Percentiles rank a stretch among this genome's conserved stretches.
These are phyloP conservation scores for Pedetes capensis DNA, from an alignment of 2,113 vertebrate genomes.

Conservation along the genomic window DNA sequence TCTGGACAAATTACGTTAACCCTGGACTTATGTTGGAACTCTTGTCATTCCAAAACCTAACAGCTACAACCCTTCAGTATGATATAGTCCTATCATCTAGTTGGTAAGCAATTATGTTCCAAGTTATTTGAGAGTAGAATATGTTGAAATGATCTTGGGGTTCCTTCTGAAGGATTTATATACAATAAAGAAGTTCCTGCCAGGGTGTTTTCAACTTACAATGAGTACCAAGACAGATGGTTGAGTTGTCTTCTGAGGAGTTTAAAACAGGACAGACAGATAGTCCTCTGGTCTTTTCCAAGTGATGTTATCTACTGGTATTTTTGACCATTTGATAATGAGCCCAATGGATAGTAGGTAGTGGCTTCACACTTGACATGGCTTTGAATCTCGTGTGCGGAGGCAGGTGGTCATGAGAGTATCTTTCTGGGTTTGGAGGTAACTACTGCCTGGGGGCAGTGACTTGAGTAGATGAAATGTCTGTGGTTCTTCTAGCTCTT, in stretches of 20 bases:
- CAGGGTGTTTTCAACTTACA: conserved; percentile 7
- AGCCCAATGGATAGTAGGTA: not conserved
- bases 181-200: conserved; percentile 43
- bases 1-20: no score
- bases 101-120: conserved; percentile 34
- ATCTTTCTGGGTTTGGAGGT: not conserved
- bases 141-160: conserved; percentile 28
- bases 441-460: not conserved
- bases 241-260: conserved; percentile 50
- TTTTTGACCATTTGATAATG: conserved; percentile 1
- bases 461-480: not conserved
- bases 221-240: conserved; percentile 61
- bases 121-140: conserved; percentile 56
- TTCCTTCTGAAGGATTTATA: conserved; percentile 41
- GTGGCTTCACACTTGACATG: not conserved
- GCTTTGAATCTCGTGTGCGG: not conserved
- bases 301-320: not conserved
- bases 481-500: not conserved
- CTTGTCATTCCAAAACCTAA: no score
- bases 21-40: no score
- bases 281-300: conserved; percentile 45
- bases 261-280: conserved; percentile 49
- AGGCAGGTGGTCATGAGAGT: not conserved
- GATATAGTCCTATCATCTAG: conserved; percentile 19
- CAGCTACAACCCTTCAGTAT: not conserved